Percentiles rank a stretch among this genome's conserved stretches.
phyloP scores from a whole-genome alignment of 2,888 invertebrate genomes.

The Dyspetes luteomarginatus region DNA sequence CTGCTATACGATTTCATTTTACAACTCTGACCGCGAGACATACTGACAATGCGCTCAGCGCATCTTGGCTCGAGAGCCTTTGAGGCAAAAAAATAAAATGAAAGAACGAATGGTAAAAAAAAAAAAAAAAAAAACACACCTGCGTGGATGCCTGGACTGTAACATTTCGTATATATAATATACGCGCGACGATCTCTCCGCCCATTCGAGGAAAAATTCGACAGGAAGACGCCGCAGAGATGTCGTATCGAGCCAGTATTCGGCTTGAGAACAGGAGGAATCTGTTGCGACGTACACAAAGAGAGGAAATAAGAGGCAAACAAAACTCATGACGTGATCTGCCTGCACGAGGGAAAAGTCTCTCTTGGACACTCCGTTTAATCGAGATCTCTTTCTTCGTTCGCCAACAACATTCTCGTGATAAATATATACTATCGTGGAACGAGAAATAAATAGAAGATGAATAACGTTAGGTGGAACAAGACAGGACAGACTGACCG shows the following conservation, averaged over 20 bases:
- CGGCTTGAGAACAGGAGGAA: conserved; percentile 27
- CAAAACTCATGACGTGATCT: conserved; percentile 45
- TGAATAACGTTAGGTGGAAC: conserved; percentile 20
- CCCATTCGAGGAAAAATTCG: conserved; percentile 32
- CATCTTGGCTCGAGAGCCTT: conserved; percentile 28
- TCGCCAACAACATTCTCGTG: conserved; percentile 30
- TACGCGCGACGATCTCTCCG: conserved; percentile 46
- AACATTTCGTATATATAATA: conserved; percentile 8
- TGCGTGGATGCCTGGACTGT: too few species aligned
- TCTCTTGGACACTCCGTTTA: conserved; percentile 48
- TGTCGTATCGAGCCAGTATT: conserved; percentile 5
- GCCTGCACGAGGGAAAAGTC: conserved; percentile 42
- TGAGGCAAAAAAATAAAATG: not conserved
- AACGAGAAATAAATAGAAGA: conserved; percentile 8
- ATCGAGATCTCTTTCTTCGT: conserved; percentile 36
- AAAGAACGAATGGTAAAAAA: not conserved
- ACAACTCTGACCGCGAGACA: conserved; percentile 40
- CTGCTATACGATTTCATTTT: conserved; percentile 23
- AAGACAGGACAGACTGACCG: conserved; percentile 1
- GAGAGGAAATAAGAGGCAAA: conserved; percentile 7
- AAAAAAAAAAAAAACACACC: conserved; percentile 15
- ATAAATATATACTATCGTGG: conserved; percentile 7
- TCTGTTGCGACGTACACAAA: conserved; percentile 38
- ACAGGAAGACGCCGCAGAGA: conserved; percentile 33
- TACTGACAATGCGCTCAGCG: conserved; percentile 37